These are phyloP conservation scores for Pocillopora verrucosa DNA, from an alignment of 64 coral and sea anemone genomes.

Conservation along the genomic window DNA sequence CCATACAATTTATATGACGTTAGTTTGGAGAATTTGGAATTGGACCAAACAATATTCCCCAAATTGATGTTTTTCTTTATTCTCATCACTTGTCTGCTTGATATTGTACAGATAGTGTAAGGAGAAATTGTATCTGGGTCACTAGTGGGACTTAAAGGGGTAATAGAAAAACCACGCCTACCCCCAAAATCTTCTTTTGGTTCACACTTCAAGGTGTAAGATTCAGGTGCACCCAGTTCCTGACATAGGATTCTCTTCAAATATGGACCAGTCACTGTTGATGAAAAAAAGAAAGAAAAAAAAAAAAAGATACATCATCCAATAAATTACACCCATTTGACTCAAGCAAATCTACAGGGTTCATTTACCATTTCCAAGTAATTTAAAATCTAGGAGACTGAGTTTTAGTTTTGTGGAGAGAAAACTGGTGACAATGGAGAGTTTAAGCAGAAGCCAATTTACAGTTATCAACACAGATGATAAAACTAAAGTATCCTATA, in stretches of 20 bases:
- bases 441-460: no score
- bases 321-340: not conserved
- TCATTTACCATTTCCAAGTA: no score
- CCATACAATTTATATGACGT: no score
- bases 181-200: conserved; percentile 99
- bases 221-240: conserved; percentile 76
- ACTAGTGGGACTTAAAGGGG: not conserved
- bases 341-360: not conserved
- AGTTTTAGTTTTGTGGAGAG: no score
- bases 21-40: no score
- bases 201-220: conserved; percentile 65
- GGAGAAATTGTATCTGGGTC: not conserved
- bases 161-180: not conserved
- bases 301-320: not conserved
- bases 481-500: no score
- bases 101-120: not conserved
- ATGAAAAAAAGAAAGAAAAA: not conserved
- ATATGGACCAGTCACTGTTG: conserved; percentile 97
- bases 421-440: no score
- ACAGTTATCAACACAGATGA: no score
- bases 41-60: no score
- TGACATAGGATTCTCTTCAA: conserved; percentile 82
- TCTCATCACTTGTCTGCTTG: no score
- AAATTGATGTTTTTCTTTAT: no score
- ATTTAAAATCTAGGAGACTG: no score